A percentile compares a stretch with the other conserved stretches of the same genome.
Conservation (phyloP, 2,888 invertebrate genomes). For the Atrina japonica region DNA sequence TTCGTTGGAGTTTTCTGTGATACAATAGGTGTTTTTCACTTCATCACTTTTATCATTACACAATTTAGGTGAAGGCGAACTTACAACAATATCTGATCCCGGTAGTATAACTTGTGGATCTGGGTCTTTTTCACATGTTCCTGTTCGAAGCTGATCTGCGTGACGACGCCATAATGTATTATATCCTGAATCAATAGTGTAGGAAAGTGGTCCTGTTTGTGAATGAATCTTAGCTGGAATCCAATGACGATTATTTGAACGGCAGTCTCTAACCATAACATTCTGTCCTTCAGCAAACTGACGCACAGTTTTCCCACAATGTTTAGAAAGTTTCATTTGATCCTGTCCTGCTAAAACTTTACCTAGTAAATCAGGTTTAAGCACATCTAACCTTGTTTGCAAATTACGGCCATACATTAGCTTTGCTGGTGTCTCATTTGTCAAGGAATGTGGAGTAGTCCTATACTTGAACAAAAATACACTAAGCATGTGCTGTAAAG, state of each 20-base stretch:
- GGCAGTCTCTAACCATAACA: constrained; percentile 20
- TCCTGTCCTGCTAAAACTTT: constrained; percentile 3
- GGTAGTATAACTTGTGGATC: background rate
- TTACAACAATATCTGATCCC: background rate
- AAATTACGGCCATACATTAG: constrained; percentile 22
- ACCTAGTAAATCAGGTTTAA: constrained; percentile 26
- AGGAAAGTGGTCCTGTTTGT: constrained; percentile 25
- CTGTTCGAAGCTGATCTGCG: constrained; percentile 19
- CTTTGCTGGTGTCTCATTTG: constrained; percentile 21
- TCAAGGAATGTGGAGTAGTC: constrained; percentile 5
- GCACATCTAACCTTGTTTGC: constrained; percentile 21
- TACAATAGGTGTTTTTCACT: background rate
- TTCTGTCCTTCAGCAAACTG: constrained; percentile 12
- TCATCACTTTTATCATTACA: background rate
- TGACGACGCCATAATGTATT: constrained; percentile 23
- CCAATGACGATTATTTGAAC: background rate
- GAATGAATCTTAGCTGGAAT: constrained; percentile 2
- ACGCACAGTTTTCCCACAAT: constrained; percentile 5
- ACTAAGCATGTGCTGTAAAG: constrained; percentile 12
- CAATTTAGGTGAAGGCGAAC: background rate
- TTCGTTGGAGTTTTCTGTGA: background rate
- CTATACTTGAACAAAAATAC: background rate
- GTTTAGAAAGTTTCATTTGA: constrained; percentile 18
- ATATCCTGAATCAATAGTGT: constrained; percentile 11
- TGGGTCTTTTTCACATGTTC: background rate